Percentiles rank a stretch among this genome's conserved stretches.
Evolutionary conservation across 2,888 invertebrate genomes (phyloP).

Genomic region (Eupithecia dodoneata): DNA sequence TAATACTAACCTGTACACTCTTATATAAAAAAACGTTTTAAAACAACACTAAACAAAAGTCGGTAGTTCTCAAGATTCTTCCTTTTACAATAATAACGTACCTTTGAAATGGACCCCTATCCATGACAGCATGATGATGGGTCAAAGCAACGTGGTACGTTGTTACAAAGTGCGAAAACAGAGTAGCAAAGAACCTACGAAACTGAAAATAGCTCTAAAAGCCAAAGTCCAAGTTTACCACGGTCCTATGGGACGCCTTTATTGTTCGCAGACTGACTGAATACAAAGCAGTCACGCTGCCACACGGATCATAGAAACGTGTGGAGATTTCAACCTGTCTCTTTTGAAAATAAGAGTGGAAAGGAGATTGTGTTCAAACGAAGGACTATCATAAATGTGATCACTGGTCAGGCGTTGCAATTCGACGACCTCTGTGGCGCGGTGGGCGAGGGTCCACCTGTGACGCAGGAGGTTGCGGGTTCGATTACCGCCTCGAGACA

Average conservation of each 20-base stretch:
- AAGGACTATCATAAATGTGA: too few relatives aligned
- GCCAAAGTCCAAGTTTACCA: constrained; percentile 66
- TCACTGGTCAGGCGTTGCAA: too few relatives aligned
- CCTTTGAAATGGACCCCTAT: not conserved
- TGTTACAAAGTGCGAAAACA: not conserved
- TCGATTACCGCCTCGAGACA: too few relatives aligned
- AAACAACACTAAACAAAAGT: not conserved
- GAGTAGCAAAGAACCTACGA: constrained; percentile 1
- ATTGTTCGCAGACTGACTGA: constrained; percentile 57
- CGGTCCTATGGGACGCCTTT: constrained; percentile 57
- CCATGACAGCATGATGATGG: not conserved
- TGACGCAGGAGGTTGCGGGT: too few relatives aligned
- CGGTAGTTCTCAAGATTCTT: not conserved
- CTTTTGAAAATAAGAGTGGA: not conserved
- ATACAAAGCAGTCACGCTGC: constrained; percentile 59
- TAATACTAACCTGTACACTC: too few relatives aligned
- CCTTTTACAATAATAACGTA: not conserved
- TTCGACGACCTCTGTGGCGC: too few relatives aligned
- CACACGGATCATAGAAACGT: constrained; percentile 36
- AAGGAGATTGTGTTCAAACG: too few relatives aligned
- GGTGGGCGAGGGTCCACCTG: too few relatives aligned
- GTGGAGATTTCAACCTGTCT: not conserved
- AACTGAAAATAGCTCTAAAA: constrained; percentile 43
- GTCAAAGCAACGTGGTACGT: not conserved
- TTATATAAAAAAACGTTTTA: too few relatives aligned